Evolutionary conservation across 1,140 invertebrate genomes (phyloP), one percentile per base, ranked within the genome.

Genomic region (Ostrea edulis): DNA sequence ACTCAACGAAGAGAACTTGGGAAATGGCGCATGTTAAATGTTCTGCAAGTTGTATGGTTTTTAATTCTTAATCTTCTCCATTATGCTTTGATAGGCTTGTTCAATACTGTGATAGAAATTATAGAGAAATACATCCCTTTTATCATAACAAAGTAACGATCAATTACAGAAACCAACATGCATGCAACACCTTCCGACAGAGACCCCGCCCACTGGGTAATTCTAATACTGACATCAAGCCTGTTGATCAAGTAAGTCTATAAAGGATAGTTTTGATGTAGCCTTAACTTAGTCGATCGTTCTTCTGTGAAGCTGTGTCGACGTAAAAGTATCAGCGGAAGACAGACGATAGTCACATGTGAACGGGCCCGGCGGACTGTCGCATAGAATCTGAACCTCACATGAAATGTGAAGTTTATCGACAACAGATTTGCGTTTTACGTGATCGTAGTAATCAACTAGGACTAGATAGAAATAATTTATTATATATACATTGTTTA

Each of bases 401-500:
- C 68, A 14, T 25, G 68, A 77, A 77, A 77, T 77, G 68, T 77
- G 29, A 77, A 77, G 68, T 77, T 77, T 77, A 77, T 77, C 68
- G 68, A 44, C 29, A 29, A 35, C 35, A 77, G 68, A 44, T 77
- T 29, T 77, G 29, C 68, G 25, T 29, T 77, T 77, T 25, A 77
- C 68, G 68, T 77, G 68, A 8, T 35, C 22, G 11, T 77, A 77
- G 22, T 77, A 77, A 77, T 77, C 68, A 77, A 77, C 68, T 25
- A 35, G 68, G 68, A 77, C 68, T 35, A 77, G 68, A 77, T 35
- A 77, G 68, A 77, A 77, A 77, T 77, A 77, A 77, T 77, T 77
- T 35, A 77, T 77, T 77, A 77, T 77, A 77, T 77, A 77, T 77
- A 14, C 68, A 77, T 25, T 77, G 68, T 77, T 77, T 77, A 77